phyloP scores from a whole-genome alignment of 1,140 invertebrate genomes.

The Drosophila orosa region DNA sequence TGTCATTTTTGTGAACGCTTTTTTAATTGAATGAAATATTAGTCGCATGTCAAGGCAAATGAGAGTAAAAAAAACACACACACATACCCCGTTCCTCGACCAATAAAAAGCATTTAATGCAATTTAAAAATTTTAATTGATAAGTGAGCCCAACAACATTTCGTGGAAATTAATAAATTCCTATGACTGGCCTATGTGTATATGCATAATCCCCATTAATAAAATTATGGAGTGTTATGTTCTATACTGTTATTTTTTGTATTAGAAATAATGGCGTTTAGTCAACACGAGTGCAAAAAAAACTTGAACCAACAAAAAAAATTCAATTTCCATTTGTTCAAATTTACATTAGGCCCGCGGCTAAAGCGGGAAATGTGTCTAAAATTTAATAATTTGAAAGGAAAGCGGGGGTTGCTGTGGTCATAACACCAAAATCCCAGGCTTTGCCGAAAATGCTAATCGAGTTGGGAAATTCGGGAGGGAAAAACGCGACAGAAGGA shows the following conservation, averaged over 20 bases:
- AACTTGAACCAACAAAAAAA: slow-evolving; percentile 21
- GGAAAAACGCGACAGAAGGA: slow-evolving; percentile 23
- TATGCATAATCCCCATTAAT: slow-evolving; percentile 72
- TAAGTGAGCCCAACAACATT: slow-evolving; percentile 63
- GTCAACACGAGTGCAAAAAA: slow-evolving; percentile 12
- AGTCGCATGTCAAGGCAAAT: slow-evolving; percentile 62
- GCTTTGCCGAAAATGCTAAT: slow-evolving; percentile 62
- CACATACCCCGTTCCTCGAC: background rate
- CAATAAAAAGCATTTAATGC: slow-evolving; percentile 68
- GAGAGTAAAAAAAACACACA: slow-evolving; percentile 11
- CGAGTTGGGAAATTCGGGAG: slow-evolving; percentile 53
- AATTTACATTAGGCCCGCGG: slow-evolving; percentile 63
- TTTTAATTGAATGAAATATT: slow-evolving; percentile 81
- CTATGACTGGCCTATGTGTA: slow-evolving; percentile 25
- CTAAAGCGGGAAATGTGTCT: slow-evolving; percentile 22
- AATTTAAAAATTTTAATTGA: slow-evolving; percentile 80
- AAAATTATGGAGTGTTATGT: slow-evolving; percentile 64
- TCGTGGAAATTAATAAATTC: slow-evolving; percentile 51
- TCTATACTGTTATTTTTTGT: slow-evolving; percentile 54
- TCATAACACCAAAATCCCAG: slow-evolving; percentile 58
- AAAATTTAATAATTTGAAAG: slow-evolving; percentile 65
- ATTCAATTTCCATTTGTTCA: slow-evolving; percentile 72
- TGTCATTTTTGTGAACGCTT: slow-evolving; percentile 47
- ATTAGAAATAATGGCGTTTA: slow-evolving; percentile 62
- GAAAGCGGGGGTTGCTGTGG: slow-evolving; percentile 10